Conservation (phyloP, 2,797 vertebrate genomes). For the Meda fulgida region DNA sequence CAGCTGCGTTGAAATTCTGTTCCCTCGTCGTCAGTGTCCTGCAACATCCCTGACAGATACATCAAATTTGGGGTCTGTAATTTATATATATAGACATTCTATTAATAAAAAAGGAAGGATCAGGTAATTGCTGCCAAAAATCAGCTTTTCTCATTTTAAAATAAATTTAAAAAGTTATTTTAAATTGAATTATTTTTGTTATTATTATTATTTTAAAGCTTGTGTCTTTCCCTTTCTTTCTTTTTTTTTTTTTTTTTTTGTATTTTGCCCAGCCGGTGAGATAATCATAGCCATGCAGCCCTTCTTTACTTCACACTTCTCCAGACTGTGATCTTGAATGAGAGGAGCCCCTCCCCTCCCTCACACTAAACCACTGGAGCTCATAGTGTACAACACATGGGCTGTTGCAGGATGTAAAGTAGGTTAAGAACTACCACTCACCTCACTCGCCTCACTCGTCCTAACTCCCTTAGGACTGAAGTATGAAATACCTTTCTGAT, state of each 20-base stretch:
- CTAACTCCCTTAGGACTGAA: conserved; percentile 7
- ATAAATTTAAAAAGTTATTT: too few species aligned
- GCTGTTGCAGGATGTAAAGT: conserved; percentile 45
- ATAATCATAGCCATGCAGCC: not conserved
- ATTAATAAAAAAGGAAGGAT: too few species aligned
- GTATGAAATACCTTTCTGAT: not conserved
- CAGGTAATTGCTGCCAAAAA: too few species aligned
- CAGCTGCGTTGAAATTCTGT: too few species aligned
- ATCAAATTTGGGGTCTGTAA: too few species aligned
- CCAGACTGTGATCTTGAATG: conserved; percentile 34
- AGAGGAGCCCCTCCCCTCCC: not conserved
- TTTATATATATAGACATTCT: too few species aligned
- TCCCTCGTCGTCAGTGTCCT: too few species aligned
- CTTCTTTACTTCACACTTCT: conserved; percentile 28
- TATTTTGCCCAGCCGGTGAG: not conserved
- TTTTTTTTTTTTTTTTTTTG: not conserved
- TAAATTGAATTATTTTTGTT: too few species aligned
- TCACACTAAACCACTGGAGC: conserved; percentile 46
- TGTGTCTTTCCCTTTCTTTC: not conserved
- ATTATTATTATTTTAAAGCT: not conserved
- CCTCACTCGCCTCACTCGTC: too few species aligned
- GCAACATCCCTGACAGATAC: too few species aligned
- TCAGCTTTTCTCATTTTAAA: too few species aligned
- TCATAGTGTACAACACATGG: conserved; percentile 26
- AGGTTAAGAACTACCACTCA: conserved; percentile 46